Conservation (phyloP, 2,888 invertebrate species). For the Exephanes ischioxanthus region DNA sequence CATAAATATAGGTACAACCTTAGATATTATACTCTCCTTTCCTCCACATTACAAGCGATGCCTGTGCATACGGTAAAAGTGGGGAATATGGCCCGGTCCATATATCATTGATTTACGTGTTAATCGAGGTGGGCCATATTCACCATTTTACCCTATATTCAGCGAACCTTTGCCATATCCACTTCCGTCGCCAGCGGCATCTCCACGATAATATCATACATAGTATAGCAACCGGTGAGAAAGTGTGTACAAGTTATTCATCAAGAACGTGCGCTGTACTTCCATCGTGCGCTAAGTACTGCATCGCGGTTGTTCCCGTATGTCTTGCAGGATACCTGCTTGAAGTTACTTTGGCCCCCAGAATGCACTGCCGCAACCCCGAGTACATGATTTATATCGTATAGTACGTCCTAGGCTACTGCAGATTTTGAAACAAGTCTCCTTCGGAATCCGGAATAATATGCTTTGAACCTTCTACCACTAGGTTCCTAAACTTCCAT, state of each 20-base stretch:
- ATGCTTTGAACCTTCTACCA: background rate
- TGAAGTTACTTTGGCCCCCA: constrained; percentile 56
- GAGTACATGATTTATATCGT: background rate
- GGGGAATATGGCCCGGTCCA: too few species aligned
- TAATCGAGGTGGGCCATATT: too few species aligned
- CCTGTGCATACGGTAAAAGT: constrained; percentile 27
- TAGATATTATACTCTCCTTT: background rate
- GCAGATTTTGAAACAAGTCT: constrained; percentile 13
- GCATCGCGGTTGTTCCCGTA: constrained; percentile 62
- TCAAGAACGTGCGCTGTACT: constrained; percentile 54
- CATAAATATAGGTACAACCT: constrained; percentile 51
- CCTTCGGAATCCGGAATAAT: constrained; percentile 19
- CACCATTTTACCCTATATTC: constrained; percentile 19
- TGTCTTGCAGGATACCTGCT: constrained; percentile 64
- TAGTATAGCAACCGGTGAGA: constrained; percentile 53
- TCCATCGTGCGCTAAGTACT: constrained; percentile 65
- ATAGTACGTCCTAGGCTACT: background rate
- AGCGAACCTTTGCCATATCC: constrained; percentile 56
- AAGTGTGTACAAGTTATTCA: constrained; percentile 66
- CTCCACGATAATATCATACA: constrained; percentile 15
- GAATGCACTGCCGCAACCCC: constrained; percentile 43
- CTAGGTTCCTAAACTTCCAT: background rate
- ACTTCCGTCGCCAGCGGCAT: constrained; percentile 46
- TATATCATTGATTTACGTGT: too few species aligned
- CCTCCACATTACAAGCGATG: constrained; percentile 22